Evolutionary conservation across 2,888 invertebrate species (phyloP).

Genomic region (Papilio demoleus): DNA sequence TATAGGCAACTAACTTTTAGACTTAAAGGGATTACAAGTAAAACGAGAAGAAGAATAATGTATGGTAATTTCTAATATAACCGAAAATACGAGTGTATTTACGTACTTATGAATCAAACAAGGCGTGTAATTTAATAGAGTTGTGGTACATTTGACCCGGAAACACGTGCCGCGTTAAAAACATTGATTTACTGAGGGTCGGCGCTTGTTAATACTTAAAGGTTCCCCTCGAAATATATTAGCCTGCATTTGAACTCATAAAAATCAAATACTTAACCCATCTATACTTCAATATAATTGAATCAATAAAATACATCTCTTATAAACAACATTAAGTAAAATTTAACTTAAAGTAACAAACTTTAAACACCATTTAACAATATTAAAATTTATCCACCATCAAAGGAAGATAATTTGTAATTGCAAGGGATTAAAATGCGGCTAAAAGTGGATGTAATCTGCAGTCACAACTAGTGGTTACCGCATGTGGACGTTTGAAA

Average conservation of each 20-base stretch:
- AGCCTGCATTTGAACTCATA: slow-evolving; percentile 47
- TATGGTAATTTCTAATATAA: too few relatives aligned
- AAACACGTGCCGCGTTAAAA: slow-evolving; percentile 35
- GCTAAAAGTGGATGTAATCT: neutral
- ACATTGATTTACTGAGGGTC: slow-evolving; percentile 56
- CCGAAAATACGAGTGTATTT: too few relatives aligned
- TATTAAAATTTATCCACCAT: too few relatives aligned
- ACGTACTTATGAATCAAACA: too few relatives aligned
- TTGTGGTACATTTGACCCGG: neutral
- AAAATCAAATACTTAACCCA: slow-evolving; percentile 52
- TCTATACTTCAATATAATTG: neutral
- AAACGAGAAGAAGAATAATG: too few relatives aligned
- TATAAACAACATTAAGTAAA: too few relatives aligned
- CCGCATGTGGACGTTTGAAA: slow-evolving; percentile 14
- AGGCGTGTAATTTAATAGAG: slow-evolving; percentile 4
- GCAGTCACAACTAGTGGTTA: neutral
- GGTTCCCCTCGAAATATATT: slow-evolving; percentile 42
- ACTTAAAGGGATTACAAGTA: too few relatives aligned
- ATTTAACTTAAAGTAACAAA: too few relatives aligned
- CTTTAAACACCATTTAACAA: too few relatives aligned
- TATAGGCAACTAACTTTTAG: too few relatives aligned
- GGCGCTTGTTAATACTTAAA: slow-evolving; percentile 61
- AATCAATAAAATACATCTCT: neutral
- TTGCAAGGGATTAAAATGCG: neutral
- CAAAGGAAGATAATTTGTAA: neutral